Conservation (phyloP, 1,140 invertebrate genomes). For the Drosophila quadrilineata region DNA sequence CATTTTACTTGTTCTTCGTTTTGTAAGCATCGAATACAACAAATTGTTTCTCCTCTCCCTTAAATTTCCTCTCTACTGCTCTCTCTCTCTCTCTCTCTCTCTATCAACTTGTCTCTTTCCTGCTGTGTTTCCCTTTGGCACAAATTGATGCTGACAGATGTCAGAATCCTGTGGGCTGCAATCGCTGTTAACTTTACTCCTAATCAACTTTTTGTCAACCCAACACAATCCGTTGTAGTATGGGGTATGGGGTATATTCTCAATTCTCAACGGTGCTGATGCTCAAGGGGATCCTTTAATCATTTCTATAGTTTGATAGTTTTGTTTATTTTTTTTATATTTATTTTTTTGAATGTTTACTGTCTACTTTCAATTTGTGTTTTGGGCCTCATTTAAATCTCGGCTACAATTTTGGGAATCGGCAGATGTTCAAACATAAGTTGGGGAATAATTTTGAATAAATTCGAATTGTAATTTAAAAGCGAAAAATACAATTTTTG, state of each 20-base stretch:
- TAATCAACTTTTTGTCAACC: constrained; percentile 16
- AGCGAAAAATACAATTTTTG: too few species aligned
- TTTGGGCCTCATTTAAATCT: too few species aligned
- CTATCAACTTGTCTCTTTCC: not conserved
- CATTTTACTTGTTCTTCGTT: constrained; percentile 11
- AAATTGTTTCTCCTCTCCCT: constrained; percentile 3
- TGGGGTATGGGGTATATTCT: not conserved
- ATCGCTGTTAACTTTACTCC: constrained; percentile 4
- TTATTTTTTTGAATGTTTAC: too few species aligned
- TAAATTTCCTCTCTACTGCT: not conserved
- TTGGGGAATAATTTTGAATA: too few species aligned
- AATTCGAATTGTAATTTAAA: too few species aligned
- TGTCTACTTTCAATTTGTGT: too few species aligned
- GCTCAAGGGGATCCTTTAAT: too few species aligned
- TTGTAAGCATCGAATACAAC: constrained; percentile 19
- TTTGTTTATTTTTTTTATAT: too few species aligned
- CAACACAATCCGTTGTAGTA: not conserved
- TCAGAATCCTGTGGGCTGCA: constrained; percentile 17
- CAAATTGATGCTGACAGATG: constrained; percentile 37
- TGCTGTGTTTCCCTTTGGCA: not conserved
- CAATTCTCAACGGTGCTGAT: too few species aligned
- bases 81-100: not conserved
- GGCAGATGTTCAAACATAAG: too few species aligned
- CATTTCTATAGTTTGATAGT: too few species aligned
- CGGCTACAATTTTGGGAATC: too few species aligned